Conservation (phyloP, 2,797 vertebrate genomes). For the Arctocebus calabarensis region DNA sequence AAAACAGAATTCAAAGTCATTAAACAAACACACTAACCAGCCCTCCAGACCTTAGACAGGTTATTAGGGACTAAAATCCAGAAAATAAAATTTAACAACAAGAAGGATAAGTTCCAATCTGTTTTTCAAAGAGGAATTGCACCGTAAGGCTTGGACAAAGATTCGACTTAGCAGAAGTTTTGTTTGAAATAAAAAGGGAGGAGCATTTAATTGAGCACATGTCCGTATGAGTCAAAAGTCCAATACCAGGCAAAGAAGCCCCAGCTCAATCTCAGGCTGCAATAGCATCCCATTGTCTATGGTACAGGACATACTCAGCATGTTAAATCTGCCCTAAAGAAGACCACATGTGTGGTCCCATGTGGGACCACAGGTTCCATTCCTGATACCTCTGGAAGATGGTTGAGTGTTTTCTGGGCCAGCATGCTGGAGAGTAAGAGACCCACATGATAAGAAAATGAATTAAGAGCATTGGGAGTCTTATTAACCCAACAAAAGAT, state of each 20-base stretch:
- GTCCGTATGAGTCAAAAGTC: neutral
- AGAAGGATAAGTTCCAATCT: neutral
- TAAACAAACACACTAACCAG: neutral
- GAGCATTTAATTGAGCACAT: neutral
- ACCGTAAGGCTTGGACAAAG: neutral
- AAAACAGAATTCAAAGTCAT: neutral
- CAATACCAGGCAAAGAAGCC: neutral
- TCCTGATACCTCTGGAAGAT: neutral
- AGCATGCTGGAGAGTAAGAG: neutral
- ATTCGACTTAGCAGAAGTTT: neutral
- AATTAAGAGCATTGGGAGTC: neutral
- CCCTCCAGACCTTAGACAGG: neutral
- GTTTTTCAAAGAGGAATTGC: neutral
- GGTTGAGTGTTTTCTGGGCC: neutral
- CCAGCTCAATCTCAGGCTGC: no score
- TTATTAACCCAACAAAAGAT: neutral
- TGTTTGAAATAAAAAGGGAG: neutral
- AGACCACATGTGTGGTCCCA: neutral
- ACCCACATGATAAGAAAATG: neutral
- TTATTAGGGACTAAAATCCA: neutral
- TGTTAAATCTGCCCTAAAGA: neutral
- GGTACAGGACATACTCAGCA: neutral
- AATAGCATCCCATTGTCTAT: neutral
- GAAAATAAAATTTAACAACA: neutral
- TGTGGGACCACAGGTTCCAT: no score